Evolutionary conservation across 2,113 vertebrate genomes (phyloP).

Genomic region (Benitochromis conjunctus): DNA sequence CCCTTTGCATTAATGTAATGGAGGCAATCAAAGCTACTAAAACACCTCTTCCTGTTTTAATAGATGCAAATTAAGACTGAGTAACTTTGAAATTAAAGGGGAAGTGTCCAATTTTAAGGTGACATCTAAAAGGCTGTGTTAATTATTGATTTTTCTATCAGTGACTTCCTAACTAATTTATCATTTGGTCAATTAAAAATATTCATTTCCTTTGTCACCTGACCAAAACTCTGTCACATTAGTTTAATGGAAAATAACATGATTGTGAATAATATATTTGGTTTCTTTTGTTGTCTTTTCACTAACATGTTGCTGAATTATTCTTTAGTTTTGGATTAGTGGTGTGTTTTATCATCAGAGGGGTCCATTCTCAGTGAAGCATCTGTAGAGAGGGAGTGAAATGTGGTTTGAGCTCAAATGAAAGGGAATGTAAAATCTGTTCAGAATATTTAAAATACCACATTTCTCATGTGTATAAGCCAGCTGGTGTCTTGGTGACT

Average conservation of each 20-base stretch:
- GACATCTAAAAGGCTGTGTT: neutral
- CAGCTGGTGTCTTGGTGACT: neutral
- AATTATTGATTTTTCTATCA: neutral
- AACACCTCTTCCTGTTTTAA: neutral
- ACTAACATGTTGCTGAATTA: neutral
- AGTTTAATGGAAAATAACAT: neutral
- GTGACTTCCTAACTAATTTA: neutral
- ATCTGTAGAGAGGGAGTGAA: neutral
- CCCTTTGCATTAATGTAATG: neutral
- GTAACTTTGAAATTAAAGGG: neutral
- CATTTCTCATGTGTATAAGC: neutral
- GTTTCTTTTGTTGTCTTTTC: rapidly evolving
- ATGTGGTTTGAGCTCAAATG: neutral
- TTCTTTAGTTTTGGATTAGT: neutral
- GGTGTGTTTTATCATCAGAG: neutral
- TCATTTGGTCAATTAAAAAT: neutral
- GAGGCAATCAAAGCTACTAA: neutral
- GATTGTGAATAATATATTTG: neutral
- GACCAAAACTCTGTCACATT: neutral
- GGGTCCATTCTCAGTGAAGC: neutral
- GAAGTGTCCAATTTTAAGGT: neutral
- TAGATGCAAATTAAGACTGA: neutral
- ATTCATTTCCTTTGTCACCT: neutral
- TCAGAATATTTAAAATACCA: neutral
- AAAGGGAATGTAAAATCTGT: neutral